Percentiles rank a stretch among this genome's conserved stretches.
Evolutionary conservation across 92 coral and sea anemone species (phyloP).

Genomic region (Porites evermanni): DNA sequence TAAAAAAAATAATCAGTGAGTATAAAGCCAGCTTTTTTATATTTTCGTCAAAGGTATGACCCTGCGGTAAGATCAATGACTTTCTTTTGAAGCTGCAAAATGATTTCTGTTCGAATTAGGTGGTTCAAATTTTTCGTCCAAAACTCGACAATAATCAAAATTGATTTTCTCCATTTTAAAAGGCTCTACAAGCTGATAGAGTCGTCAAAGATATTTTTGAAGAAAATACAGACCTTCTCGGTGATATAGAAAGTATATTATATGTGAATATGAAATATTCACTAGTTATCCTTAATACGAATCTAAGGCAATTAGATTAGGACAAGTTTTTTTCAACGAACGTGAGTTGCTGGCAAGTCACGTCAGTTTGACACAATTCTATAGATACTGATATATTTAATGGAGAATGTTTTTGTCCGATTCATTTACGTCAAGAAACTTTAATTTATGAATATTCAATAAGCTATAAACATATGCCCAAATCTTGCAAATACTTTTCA

Average conservation of each 20-base stretch:
- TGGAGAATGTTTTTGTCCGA: not conserved
- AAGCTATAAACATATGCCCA: not conserved
- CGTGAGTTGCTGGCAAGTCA: not conserved
- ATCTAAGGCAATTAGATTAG: not conserved
- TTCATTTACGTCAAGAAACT: not conserved
- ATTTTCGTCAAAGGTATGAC: not conserved
- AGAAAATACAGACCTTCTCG: no score
- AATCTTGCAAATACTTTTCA: not conserved
- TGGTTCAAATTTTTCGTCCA: not conserved
- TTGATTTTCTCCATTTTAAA: no score
- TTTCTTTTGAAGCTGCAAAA: not conserved
- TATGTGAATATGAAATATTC: no score
- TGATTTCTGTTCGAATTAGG: not conserved
- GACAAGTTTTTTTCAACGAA: not conserved
- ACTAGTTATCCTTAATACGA: no score
- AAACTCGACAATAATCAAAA: not conserved
- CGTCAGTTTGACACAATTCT: not conserved
- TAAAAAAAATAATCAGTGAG: no score
- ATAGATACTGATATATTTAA: not conserved
- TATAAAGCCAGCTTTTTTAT: not conserved
- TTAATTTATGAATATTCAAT: constrained; percentile 20
- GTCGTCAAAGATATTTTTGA: no score
- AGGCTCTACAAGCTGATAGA: no score
- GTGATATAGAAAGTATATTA: no score
- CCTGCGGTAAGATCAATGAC: not conserved